Evolutionary conservation across 2,888 invertebrate species (phyloP), one percentile per base, ranked within the genome.

Genomic region (Hemithea aestivaria): DNA sequence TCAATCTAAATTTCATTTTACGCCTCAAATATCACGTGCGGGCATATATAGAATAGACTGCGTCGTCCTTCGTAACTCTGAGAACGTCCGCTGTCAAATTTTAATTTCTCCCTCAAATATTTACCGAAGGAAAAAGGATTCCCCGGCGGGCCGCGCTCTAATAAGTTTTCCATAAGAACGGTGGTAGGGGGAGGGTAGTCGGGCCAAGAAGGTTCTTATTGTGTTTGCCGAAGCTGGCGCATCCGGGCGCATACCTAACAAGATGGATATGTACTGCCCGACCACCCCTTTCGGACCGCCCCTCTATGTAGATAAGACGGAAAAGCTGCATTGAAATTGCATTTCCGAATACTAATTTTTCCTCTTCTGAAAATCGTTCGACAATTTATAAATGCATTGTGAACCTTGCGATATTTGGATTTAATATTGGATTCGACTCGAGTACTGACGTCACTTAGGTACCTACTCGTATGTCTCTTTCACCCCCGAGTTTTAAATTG

Each of bases 31-130:
- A 82, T 80, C 83, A 83, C 85, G 79, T 77, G 71, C 75, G 76
- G 51, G 76, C 76, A 80, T 79, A 80, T 79, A 82, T 64, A 83
- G 76, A 77, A 76, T 75, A 72, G 73, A 70, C 71, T 71, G 56
- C 57, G 63, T 56, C 73, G 74, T 73, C 75, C 78, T 75, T 66
- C 73, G 73, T 70, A 66, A 65, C 72, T 71, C 67, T 56, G 50
- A 65, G 69, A 78, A 70, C 82, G 41, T 36, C 41, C 41, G 84
- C 83, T 84, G 85, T 87, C 85, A 85, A 87, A 85, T 87, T 87
- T 87, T 87, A 87, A 85, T 87, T 87, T 85, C 87, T 85, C 79
- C 73, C 78, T 87, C 87, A 87, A 87, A 87, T 85, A 87, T 87
- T 87, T 87, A 82, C 85, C 80, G 78, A 79, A 80, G 84, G 85